A percentile compares a stretch with the other conserved stretches of the same genome.
These are phyloP conservation scores for Gymnosoma rotundatum DNA, from an alignment of 2,888 invertebrate species.

Conservation along the genomic window DNA sequence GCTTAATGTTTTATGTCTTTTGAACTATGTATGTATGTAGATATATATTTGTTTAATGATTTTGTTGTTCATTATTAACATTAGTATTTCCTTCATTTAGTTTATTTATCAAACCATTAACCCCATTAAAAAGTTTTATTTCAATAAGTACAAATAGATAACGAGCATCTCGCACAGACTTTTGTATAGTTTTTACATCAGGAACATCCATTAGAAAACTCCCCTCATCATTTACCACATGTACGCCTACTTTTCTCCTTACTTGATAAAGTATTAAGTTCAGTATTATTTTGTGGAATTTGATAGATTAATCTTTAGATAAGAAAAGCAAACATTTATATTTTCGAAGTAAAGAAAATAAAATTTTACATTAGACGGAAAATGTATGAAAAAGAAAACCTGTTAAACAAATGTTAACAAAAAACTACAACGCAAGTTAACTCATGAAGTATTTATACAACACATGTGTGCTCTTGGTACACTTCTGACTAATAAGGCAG, in stretches of 20 bases:
- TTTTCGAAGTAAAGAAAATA: slow-evolving; percentile 30
- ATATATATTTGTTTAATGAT: neutral
- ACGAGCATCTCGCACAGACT: slow-evolving; percentile 16
- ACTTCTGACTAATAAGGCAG: neutral
- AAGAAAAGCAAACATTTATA: slow-evolving; percentile 53
- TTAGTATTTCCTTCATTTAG: slow-evolving; percentile 9
- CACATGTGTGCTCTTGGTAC: neutral
- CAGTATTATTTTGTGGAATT: slow-evolving; percentile 40
- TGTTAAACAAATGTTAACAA: slow-evolving; percentile 26
- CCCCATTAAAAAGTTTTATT: slow-evolving; percentile 47
- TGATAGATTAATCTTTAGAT: slow-evolving; percentile 64
- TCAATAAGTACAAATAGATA: slow-evolving; percentile 14
- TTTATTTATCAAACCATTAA: slow-evolving; percentile 57
- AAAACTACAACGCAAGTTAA: slow-evolving; percentile 18
- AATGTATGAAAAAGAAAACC: neutral
- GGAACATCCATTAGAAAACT: slow-evolving; percentile 61
- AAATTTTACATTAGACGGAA: slow-evolving; percentile 8
- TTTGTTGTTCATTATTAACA: neutral
- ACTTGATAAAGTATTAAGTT: slow-evolving; percentile 19
- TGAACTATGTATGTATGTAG: neutral
- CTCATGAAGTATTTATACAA: neutral
- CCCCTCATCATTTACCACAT: neutral
- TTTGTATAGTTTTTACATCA: slow-evolving; percentile 34
- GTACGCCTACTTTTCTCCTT: neutral
- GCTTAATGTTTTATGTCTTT: neutral